These are phyloP conservation scores for Callocephalon fimbriatum DNA, from an alignment of 2,113 vertebrate genomes.

Conservation along the genomic window DNA sequence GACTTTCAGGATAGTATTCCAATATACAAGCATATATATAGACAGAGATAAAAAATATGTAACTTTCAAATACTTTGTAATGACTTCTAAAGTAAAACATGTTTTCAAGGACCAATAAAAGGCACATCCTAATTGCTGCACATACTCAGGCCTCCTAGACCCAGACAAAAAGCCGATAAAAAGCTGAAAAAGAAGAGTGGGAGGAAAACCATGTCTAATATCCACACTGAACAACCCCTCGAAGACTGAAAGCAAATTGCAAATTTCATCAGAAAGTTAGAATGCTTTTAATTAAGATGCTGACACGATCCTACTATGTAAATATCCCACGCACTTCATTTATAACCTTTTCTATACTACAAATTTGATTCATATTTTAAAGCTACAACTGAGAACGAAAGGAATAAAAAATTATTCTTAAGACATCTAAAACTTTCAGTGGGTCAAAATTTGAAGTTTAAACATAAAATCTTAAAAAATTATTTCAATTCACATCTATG, in stretches of 20 bases:
- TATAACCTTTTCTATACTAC: not conserved
- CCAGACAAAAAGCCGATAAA: not conserved
- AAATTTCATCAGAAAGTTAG: not conserved
- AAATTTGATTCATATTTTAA: not conserved
- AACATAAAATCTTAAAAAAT: not conserved
- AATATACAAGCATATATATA: not conserved
- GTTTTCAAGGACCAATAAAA: not conserved
- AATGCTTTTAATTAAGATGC: not conserved
- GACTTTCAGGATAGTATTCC: not conserved
- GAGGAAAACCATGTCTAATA: not conserved
- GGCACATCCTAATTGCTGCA: not conserved
- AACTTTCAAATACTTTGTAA: not conserved
- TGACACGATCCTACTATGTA: not conserved
- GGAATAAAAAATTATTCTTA: not conserved
- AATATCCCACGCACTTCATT: not conserved
- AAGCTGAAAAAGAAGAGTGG: not conserved
- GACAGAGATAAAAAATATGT: fast-evolving
- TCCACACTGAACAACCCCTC: not conserved
- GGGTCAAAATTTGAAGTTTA: not conserved
- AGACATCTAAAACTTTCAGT: not conserved
- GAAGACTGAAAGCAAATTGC: not conserved
- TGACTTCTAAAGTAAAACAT: not conserved
- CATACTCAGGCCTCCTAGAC: not conserved
- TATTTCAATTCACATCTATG: not conserved
- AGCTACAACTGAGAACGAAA: not conserved